Evolutionary conservation across 2,888 invertebrate genomes (phyloP).

Genomic region (Alentia gelatinosa): DNA sequence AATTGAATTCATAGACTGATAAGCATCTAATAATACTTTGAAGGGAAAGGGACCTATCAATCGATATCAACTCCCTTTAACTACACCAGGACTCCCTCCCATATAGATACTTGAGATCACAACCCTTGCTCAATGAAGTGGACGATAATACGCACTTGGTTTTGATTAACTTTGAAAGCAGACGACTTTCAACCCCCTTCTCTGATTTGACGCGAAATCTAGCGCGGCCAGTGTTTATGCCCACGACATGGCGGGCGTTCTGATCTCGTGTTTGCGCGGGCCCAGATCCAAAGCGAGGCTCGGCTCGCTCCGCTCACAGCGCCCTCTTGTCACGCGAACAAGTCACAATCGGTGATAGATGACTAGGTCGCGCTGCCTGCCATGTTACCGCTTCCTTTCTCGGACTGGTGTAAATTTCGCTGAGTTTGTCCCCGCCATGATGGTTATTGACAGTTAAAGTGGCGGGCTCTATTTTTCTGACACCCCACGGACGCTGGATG

Average conservation of each 20-base stretch:
- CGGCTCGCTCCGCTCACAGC: background rate
- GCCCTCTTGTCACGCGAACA: background rate
- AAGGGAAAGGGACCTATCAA: too few species aligned
- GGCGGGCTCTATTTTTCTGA: background rate
- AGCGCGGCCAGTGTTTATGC: background rate
- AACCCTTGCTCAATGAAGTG: too few species aligned
- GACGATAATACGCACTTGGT: too few species aligned
- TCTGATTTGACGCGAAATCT: too few species aligned
- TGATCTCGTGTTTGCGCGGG: background rate
- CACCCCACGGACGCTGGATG: background rate
- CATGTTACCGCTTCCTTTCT: background rate
- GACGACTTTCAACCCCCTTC: too few species aligned
- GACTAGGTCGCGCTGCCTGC: background rate
- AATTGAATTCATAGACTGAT: too few species aligned
- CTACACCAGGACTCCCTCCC: too few species aligned
- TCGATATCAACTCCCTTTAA: too few species aligned
- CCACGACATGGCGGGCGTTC: background rate
- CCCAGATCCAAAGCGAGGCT: background rate
- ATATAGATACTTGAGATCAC: too few species aligned
- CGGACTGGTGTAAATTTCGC: background rate
- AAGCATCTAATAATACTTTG: too few species aligned
- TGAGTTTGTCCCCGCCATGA: background rate
- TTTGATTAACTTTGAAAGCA: too few species aligned
- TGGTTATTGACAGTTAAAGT: background rate
- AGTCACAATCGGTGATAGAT: slow-evolving; percentile 2